Percentiles rank a stretch among this genome's conserved stretches.
Evolutionary conservation across 30 jellyfish, hydroid and myxozoan species (phyloP).

Genomic region (Chrysaora quinquecirrha): DNA sequence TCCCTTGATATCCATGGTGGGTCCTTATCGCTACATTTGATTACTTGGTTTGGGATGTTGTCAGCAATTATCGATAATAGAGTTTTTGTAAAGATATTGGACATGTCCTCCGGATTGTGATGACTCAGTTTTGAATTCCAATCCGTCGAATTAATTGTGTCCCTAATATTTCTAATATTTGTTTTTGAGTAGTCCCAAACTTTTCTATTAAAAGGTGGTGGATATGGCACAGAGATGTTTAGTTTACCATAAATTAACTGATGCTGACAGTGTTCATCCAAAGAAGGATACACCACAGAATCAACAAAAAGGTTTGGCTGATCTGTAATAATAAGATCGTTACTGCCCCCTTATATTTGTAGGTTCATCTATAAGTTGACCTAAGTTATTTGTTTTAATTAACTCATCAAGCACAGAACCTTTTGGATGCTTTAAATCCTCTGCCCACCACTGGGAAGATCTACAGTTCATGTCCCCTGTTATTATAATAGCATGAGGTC

Average conservation of each 20-base stretch:
- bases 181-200: slow-evolving; percentile 35
- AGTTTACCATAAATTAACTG: too few species aligned
- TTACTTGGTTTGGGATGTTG: background rate
- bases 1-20: slow-evolving; percentile 20
- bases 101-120: slow-evolving; percentile 20
- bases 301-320: slow-evolving; percentile 2
- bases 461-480: slow-evolving; percentile 19
- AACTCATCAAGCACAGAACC: slow-evolving; percentile 49
- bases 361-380: slow-evolving; percentile 27
- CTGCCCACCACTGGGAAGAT: slow-evolving; percentile 16
- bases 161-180: background rate
- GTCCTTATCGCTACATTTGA: slow-evolving; percentile 3
- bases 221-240: slow-evolving; percentile 5
- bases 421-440: slow-evolving; percentile 15
- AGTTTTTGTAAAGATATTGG: slow-evolving; percentile 14
- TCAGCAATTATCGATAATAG: background rate
- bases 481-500: slow-evolving; percentile 9
- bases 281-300: too few species aligned
- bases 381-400: slow-evolving; percentile 26
- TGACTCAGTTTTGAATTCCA: background rate
- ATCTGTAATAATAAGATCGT: slow-evolving; percentile 7
- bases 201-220: slow-evolving; percentile 21
- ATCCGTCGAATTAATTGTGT: background rate
- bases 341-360: slow-evolving; percentile 32
- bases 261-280: slow-evolving; percentile 46